Conservation (phyloP, 2,888 invertebrate species). For the Rhamnusium bicolor region DNA sequence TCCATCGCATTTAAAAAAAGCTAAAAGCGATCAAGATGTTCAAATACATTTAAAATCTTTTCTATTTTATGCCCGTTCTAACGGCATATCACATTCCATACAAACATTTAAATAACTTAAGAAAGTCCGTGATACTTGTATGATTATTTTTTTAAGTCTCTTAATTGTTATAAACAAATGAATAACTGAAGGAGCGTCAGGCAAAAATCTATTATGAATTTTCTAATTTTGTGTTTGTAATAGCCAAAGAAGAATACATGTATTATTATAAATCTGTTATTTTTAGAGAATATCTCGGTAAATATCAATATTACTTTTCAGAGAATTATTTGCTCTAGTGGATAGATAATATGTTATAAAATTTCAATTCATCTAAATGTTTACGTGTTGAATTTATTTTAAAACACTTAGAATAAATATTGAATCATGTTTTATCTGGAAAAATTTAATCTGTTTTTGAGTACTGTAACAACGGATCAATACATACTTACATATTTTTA, state of each 20-base stretch:
- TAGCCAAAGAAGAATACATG: not conserved
- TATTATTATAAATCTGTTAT: not conserved
- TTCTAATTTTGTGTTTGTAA: not conserved
- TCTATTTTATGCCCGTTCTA: too few relatives aligned
- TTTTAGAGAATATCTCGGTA: not conserved
- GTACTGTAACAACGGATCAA: not conserved
- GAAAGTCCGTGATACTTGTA: too few relatives aligned
- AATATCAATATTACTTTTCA: not conserved
- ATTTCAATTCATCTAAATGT: not conserved
- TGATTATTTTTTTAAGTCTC: too few relatives aligned
- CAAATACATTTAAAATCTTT: too few relatives aligned
- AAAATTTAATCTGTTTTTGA: not conserved
- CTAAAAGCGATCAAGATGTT: too few relatives aligned
- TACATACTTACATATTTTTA: not conserved
- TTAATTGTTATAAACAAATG: too few relatives aligned
- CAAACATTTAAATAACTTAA: too few relatives aligned
- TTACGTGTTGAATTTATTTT: not conserved
- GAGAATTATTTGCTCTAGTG: not conserved
- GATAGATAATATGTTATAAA: too few relatives aligned
- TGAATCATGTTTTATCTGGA: not conserved
- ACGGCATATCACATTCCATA: too few relatives aligned
- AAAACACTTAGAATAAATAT: not conserved
- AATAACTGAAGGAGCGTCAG: too few relatives aligned
- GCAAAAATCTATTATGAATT: too few relatives aligned
- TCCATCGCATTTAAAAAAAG: too few relatives aligned